Conservation (phyloP, 2,888 invertebrate species). For the Prenolepis imparis region DNA sequence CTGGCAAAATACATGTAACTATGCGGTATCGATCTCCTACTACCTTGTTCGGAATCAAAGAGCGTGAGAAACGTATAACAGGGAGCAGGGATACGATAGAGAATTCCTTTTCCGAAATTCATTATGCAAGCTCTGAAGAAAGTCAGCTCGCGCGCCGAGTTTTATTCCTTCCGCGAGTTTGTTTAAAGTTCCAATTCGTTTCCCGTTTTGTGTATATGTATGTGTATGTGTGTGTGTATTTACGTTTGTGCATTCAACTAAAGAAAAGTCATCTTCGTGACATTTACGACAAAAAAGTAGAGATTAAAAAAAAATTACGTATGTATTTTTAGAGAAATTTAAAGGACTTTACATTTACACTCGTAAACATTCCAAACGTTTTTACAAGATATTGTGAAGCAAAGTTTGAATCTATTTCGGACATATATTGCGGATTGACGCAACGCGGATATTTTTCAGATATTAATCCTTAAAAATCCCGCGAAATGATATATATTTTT, state of each 20-base stretch:
- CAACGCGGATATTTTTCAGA: slow-evolving; percentile 36
- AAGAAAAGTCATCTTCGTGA: slow-evolving; percentile 12
- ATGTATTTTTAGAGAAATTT: slow-evolving; percentile 35
- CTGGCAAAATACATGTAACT: slow-evolving; percentile 72
- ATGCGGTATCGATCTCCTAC: slow-evolving; percentile 43
- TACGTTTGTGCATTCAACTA: not conserved
- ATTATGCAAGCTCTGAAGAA: slow-evolving; percentile 68
- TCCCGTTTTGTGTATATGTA: not conserved
- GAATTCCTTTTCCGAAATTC: slow-evolving; percentile 66
- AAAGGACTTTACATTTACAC: slow-evolving; percentile 30
- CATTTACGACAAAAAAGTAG: not conserved
- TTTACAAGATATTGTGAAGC: not conserved
- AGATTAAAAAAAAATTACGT: not conserved
- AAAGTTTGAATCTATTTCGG: slow-evolving; percentile 3
- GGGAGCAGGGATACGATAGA: slow-evolving; percentile 26
- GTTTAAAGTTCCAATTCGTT: slow-evolving; percentile 59
- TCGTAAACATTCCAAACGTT: not conserved
- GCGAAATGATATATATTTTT: slow-evolving; percentile 23
- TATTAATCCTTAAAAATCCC: slow-evolving; percentile 38
- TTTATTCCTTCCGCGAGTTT: slow-evolving; percentile 65
- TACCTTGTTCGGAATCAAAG: slow-evolving; percentile 39
- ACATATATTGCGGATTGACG: not conserved
- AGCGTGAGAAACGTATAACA: slow-evolving; percentile 21
- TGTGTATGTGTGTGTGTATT: not conserved
- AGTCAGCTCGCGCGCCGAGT: slow-evolving; percentile 46